Percentiles rank a stretch among this genome's conserved stretches.
Evolutionary conservation across 2,888 invertebrate species (phyloP).

Genomic region (Campopleginae sp.): DNA sequence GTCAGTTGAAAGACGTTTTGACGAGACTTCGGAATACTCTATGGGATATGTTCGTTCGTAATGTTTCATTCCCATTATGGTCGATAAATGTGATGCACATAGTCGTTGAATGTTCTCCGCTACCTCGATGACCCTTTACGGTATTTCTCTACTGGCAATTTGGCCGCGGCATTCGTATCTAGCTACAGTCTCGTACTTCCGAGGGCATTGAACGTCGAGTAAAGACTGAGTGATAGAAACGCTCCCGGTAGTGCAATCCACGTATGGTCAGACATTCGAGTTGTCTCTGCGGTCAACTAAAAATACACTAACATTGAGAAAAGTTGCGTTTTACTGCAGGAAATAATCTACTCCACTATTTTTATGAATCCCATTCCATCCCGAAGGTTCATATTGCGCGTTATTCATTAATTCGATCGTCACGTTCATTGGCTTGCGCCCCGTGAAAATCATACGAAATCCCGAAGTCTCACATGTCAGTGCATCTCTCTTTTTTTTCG

Average conservation of each 20-base stretch:
- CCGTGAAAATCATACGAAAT: neutral
- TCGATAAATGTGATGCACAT: conserved; percentile 29
- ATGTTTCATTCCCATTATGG: conserved; percentile 33
- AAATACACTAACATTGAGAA: neutral
- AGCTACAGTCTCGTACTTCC: conserved; percentile 9
- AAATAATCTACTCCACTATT: neutral
- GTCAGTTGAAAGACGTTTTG: conserved; percentile 39
- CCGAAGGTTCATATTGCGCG: neutral
- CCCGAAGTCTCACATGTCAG: too few species aligned
- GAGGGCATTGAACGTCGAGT: conserved; percentile 42
- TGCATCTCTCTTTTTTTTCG: neutral
- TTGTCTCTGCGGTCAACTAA: conserved; percentile 3
- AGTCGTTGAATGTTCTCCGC: conserved; percentile 25
- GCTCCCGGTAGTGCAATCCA: conserved; percentile 32
- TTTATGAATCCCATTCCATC: neutral
- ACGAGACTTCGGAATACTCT: conserved; percentile 22
- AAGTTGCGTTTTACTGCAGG: too few species aligned
- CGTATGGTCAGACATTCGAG: conserved; percentile 28
- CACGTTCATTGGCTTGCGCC: neutral
- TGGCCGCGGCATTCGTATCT: conserved; percentile 27
- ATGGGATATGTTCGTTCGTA: conserved; percentile 21
- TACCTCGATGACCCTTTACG: conserved; percentile 36
- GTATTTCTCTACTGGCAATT: conserved; percentile 50
- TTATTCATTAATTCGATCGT: neutral
- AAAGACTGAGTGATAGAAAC: conserved; percentile 19